Conservation (phyloP, 2,888 invertebrate species). For the Yponomeuta cagnagella region DNA sequence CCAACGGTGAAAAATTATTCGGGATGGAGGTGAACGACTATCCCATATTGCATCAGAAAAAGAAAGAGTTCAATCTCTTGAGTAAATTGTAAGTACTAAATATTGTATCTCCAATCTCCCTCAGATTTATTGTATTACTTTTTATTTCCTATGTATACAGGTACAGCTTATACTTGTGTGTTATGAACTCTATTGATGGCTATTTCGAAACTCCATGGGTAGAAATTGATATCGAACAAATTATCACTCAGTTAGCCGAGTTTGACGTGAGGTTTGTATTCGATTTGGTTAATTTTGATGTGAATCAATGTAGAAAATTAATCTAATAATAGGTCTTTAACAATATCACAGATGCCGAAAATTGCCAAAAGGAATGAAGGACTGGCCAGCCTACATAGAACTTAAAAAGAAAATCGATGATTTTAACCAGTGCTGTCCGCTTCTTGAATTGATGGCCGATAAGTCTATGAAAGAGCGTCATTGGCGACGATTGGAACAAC, state of each 20-base stretch:
- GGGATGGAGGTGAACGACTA: conserved; percentile 90
- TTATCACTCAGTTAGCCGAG: conserved; percentile 85
- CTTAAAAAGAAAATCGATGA: conserved; percentile 93
- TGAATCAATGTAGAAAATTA: not conserved
- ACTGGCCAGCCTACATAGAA: conserved; percentile 91
- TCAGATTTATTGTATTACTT: not conserved
- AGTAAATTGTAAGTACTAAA: conserved; percentile 81
- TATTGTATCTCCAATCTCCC: conserved; percentile 9
- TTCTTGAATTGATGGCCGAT: conserved; percentile 91
- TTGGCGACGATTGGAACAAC: conserved; percentile 78
- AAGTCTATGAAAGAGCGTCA: conserved; percentile 89
- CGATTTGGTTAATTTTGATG: not conserved
- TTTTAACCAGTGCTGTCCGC: conserved; percentile 90
- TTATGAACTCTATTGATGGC: conserved; percentile 89
- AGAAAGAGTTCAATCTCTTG: conserved; percentile 88
- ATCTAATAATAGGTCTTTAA: not conserved
- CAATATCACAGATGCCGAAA: conserved; percentile 86
- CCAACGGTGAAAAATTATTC: conserved; percentile 89
- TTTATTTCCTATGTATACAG: conserved; percentile 31
- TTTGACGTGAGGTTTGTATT: conserved; percentile 83
- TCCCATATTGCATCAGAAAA: conserved; percentile 85
- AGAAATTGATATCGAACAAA: conserved; percentile 88
- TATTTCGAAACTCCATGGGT: conserved; percentile 91
- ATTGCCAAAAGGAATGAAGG: conserved; percentile 88
- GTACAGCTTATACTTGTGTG: conserved; percentile 82